Evolutionary conservation across 2,113 vertebrate genomes (phyloP), one percentile per base, ranked within the genome.

Genomic region (Mastomys coucha): DNA sequence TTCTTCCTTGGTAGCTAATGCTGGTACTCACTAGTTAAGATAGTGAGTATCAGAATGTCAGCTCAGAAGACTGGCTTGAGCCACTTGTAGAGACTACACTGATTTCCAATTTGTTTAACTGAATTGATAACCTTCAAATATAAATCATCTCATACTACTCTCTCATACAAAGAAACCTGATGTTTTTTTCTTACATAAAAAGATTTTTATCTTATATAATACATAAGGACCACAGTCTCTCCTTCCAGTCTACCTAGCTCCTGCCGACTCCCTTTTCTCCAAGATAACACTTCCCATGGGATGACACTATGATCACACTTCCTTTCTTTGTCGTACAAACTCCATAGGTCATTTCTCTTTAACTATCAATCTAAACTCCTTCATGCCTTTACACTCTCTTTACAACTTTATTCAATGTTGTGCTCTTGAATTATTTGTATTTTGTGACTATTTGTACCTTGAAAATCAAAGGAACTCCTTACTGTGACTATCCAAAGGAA

Each of bases 11-110:
- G 51, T 69, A 5, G 4, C 51, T 51, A 77, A 70, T 36, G 28
- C 36, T 26, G 14, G 11, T 16, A 36, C 0, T 73, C 22, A 69
- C 53, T 7, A 17, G 12, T 45, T 63, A 73, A 91, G 56, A 60
- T 51, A 89, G 49, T 82, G n/a, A 70, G n/a, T 88, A 31, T 96
- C 77, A 49, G 86, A 69, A 16, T 92, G 22, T 95, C 24, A 22
- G 2, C 56, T 93, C 14, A 22, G 31, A 78, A 88, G 12, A 72
- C 12, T 88, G 2, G 22, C 2, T 75, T 81, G 12, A 87, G 58
- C 58, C 45, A 31, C 0, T 67, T 73, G 4, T 84, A 51, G 78
- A 97, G 78, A 51, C 0, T 9, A 45, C 8, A 70, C 5, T 70
- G 58, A 76, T 24, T 84, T 89, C 36, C 20, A 94, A 33, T 20